A percentile compares a stretch with the other conserved stretches of the same genome.
Conservation (phyloP, 2,797 vertebrate species). For the Catostomus latipinnis region DNA sequence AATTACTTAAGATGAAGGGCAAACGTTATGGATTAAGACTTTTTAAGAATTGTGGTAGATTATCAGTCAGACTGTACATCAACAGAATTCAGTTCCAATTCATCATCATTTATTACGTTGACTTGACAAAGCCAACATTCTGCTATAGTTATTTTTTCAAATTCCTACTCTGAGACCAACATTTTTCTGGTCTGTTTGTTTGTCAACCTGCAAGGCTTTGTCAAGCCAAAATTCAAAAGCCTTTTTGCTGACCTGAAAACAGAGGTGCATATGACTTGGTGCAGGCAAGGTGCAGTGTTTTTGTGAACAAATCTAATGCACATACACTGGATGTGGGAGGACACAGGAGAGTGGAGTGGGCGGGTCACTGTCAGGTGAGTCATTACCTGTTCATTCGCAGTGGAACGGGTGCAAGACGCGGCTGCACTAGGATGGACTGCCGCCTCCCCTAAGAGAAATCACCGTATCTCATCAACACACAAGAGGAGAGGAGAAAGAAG, state of each 20-base stretch:
- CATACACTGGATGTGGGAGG: conserved; percentile 65
- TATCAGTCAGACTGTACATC: background rate
- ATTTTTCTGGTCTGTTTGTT: background rate
- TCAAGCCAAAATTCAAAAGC: background rate
- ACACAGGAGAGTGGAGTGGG: conserved; percentile 71
- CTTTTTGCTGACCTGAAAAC: background rate
- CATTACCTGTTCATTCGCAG: conserved; percentile 85
- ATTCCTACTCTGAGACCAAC: no score
- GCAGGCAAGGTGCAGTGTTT: background rate
- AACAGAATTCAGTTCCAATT: background rate
- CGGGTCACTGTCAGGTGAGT: conserved; percentile 70
- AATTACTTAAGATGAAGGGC: background rate
- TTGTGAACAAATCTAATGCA: conserved; percentile 58
- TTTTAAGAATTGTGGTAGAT: background rate
- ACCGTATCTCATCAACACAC: conserved; percentile 85
- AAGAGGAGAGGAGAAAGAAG: conserved; percentile 57
- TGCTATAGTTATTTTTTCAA: background rate
- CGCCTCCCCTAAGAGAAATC: conserved; percentile 89
- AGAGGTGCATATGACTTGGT: conserved; percentile 29
- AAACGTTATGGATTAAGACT: background rate
- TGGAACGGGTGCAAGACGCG: conserved; percentile 83
- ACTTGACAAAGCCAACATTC: background rate
- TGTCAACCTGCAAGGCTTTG: background rate
- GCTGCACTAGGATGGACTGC: conserved; percentile 88
- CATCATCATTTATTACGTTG: background rate